Conservation (phyloP, 2,113 vertebrate genomes). For the Seriola rivoliana region DNA sequence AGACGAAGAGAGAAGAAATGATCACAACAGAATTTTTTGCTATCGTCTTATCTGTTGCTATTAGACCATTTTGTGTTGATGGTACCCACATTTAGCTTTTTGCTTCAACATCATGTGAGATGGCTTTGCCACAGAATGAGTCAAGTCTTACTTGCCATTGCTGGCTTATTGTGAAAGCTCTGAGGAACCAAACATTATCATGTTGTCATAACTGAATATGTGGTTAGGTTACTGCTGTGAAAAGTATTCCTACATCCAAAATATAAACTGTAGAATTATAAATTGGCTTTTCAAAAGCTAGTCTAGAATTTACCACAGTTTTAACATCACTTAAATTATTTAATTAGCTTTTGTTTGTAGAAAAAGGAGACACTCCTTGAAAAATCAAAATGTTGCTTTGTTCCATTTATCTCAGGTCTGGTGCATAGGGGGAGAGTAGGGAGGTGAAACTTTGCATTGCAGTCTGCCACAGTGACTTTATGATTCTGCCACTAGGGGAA, state of each 20-base stretch:
- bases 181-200: background rate
- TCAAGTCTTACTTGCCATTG: background rate
- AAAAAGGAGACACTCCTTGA: background rate
- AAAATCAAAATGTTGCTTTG: background rate
- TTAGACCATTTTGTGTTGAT: background rate
- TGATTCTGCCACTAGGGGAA: background rate
- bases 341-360: background rate
- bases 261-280: too few relatives aligned
- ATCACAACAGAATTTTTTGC: background rate
- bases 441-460: background rate
- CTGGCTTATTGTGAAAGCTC: conserved; percentile 12
- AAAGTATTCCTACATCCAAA: too few relatives aligned
- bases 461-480: background rate
- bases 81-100: background rate
- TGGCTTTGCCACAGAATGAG: background rate
- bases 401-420: background rate
- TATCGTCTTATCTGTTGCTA: background rate
- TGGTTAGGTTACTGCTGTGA: too few relatives aligned
- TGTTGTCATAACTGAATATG: too few relatives aligned
- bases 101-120: background rate
- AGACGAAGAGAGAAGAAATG: too few relatives aligned
- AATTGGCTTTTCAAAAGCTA: too few relatives aligned
- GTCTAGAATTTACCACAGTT: too few relatives aligned
- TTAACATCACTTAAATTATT: background rate
- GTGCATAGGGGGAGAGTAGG: background rate